phyloP scores from a whole-genome alignment of 2,888 invertebrate species.

The Trichacis sp. region DNA sequence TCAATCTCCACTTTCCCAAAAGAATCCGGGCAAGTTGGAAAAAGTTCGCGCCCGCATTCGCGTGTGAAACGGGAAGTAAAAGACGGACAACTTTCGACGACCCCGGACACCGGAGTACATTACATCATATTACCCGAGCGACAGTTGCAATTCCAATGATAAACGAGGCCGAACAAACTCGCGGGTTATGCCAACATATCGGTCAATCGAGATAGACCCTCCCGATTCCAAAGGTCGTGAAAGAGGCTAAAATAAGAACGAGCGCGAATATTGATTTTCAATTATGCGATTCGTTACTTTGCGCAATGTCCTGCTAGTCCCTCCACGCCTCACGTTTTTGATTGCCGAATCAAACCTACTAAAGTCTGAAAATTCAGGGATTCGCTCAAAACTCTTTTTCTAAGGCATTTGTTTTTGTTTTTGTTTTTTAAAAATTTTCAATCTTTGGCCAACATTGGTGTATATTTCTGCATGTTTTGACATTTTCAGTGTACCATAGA shows the following conservation, averaged over 20 bases:
- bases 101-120: conserved; percentile 21
- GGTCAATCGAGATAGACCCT: conserved; percentile 40
- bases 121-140: conserved; percentile 5
- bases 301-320: conserved; percentile 31
- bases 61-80: neutral
- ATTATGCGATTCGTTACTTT: conserved; percentile 65
- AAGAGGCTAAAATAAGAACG: conserved; percentile 48
- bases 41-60: neutral
- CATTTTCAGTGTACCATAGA: too few species aligned
- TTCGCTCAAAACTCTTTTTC: too few species aligned
- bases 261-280: conserved; percentile 66
- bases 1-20: neutral
- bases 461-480: too few species aligned
- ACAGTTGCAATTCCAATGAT: conserved; percentile 35
- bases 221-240: conserved; percentile 36
- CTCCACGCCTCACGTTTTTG: conserved; percentile 41
- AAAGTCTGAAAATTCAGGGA: too few species aligned
- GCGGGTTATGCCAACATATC: conserved; percentile 39
- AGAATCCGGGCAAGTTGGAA: neutral
- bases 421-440: too few species aligned
- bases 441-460: too few species aligned
- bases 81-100: conserved; percentile 25
- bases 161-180: conserved; percentile 27
- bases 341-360: conserved; percentile 39
- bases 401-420: too few species aligned